Conservation (phyloP, 2,888 invertebrate species). For the Drosophila rubida region DNA sequence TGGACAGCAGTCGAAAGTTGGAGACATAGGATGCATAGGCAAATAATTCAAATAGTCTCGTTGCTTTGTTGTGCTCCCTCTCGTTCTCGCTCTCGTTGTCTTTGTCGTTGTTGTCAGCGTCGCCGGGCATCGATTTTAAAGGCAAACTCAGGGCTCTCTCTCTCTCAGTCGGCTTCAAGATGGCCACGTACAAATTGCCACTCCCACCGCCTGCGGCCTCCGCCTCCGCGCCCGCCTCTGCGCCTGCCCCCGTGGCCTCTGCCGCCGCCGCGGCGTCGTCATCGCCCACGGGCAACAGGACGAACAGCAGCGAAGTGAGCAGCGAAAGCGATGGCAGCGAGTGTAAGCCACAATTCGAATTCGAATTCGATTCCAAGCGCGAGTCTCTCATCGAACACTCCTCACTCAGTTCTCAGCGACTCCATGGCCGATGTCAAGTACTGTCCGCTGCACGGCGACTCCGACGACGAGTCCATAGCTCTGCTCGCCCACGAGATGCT, state of each 20-base stretch:
- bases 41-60: conserved; percentile 35
- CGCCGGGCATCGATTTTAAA: background rate
- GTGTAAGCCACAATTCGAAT: conserved; percentile 12
- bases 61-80: background rate
- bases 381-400: background rate
- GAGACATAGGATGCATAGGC: conserved; percentile 29
- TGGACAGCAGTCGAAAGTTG: conserved; percentile 11
- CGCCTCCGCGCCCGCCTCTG: no score
- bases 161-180: conserved; percentile 8
- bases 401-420: conserved; percentile 22
- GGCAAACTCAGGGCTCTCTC: background rate
- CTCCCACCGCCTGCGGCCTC: no score
- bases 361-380: background rate
- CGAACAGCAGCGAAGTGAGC: conserved; percentile 24
- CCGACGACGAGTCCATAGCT: conserved; percentile 59
- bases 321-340: conserved; percentile 38
- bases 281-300: background rate
- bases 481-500: conserved; percentile 61
- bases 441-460: conserved; percentile 40
- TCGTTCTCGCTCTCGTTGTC: background rate
- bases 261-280: background rate
- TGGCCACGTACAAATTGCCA: conserved; percentile 25
- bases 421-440: conserved; percentile 28
- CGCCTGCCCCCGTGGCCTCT: background rate
- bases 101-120: conserved; percentile 6